phyloP scores from a whole-genome alignment of 2,797 vertebrate species.

The Borostomias antarcticus region DNA sequence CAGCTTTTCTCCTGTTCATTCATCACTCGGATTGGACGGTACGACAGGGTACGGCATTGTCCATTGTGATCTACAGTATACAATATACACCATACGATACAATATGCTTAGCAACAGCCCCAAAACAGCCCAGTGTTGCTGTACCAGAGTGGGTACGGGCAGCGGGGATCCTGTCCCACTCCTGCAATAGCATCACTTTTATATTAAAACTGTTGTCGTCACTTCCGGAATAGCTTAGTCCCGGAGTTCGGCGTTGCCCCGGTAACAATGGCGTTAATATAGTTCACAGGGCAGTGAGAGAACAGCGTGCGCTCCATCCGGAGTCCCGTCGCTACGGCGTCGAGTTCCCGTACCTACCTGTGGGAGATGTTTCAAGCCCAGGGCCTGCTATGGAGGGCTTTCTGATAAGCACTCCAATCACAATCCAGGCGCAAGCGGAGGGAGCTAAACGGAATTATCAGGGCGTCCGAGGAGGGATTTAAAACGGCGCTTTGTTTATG shows the following conservation, averaged over 20 bases:
- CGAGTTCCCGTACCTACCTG: background rate
- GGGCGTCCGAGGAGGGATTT: conserved; percentile 54
- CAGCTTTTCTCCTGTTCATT: conserved; percentile 56
- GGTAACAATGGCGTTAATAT: background rate
- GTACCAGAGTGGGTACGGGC: background rate
- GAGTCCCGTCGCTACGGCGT: background rate
- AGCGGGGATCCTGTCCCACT: too few species aligned
- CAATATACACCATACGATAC: conserved; percentile 52
- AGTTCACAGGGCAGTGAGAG: background rate
- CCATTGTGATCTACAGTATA: conserved; percentile 50
- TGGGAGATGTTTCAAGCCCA: conserved; percentile 15
- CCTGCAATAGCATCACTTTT: too few species aligned
- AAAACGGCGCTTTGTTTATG: conserved; percentile 51
- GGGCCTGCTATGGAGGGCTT: conserved; percentile 38
- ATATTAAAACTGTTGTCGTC: too few species aligned
- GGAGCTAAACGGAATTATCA: conserved; percentile 60
- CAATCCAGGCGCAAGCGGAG: conserved; percentile 47
- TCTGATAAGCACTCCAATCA: conserved; percentile 56
- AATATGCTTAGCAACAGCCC: conserved; percentile 21
- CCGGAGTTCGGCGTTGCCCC: too few species aligned
- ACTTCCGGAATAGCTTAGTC: too few species aligned
- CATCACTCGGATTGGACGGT: conserved; percentile 56
- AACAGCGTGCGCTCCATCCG: background rate
- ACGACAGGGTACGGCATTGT: conserved; percentile 44
- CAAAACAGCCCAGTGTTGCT: too few species aligned